Evolutionary conservation across 2,113 vertebrate species (phyloP), one percentile per base, ranked within the genome.

Genomic region (Epinephelus lanceolatus): DNA sequence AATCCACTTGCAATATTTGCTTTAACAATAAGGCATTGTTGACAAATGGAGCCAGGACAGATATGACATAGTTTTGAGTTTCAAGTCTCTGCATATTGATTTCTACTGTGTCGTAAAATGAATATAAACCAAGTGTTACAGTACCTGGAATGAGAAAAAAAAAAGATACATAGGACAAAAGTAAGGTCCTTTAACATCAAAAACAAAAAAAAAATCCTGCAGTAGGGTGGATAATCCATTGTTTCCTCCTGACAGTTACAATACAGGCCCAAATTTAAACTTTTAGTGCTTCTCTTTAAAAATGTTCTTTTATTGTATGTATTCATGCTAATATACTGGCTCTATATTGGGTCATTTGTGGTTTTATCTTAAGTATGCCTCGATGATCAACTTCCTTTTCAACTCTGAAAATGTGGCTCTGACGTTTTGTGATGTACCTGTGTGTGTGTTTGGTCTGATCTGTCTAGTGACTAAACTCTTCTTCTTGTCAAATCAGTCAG

Each of bases 401-500:
- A 1, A 14, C 30, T 65, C 8, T 73, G n/a, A 42, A 56, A 61
- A 25, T 14, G 30, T 66, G 51, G 6, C 33, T 49, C 21, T 49
- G 27, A 21, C 27, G 49, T 71, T 40, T 17, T 40, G 12, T 25
- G 37, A 47, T 72, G 75, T 62, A 81, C 86, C 82, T 74, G 55
- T 62, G 47, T 59, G 45, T 42, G 30, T 30, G 30, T 76, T 49
- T 49, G 70, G 23, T 51, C 62, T 82, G 53, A 69, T 75, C 30
- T 21, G 17, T 74, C 62, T 75, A 63, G 30, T 75, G 72, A 78
- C 79, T 66, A 56, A 84, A 63, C 69, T 75, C 55, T 75, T 71
- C 80, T 86, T 78, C 73, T 59, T 83, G 81, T 89, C 75, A 84
- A 75, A 78, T 80, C 76, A 72, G 85, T 74, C 81, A 82, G 80